These are phyloP conservation scores for Hippocampus kuda DNA, from an alignment of 2,797 vertebrate genomes.

Conservation along the genomic window DNA sequence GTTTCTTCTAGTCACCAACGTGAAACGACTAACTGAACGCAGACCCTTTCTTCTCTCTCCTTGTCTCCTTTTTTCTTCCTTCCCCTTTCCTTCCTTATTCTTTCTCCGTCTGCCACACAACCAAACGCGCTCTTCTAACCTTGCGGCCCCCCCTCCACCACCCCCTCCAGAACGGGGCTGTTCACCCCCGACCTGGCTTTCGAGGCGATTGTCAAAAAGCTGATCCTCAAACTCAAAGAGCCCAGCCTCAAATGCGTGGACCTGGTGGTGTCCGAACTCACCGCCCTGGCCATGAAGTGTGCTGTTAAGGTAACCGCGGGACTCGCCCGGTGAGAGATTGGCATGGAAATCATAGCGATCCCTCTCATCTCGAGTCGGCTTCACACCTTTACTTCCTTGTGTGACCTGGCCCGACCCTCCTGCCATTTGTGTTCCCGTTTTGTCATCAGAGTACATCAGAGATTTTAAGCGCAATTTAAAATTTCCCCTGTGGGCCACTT, in stretches of 20 bases:
- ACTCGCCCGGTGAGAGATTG: constrained; percentile 16
- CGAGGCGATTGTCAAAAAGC: constrained; percentile 90
- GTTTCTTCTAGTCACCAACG: constrained; percentile 33
- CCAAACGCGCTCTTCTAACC: constrained; percentile 36
- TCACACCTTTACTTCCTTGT: not conserved
- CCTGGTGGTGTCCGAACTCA: constrained; percentile 83
- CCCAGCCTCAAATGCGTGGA: constrained; percentile 89
- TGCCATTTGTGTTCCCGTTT: constrained; percentile 1
- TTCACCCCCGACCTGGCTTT: constrained; percentile 90
- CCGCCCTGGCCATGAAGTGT: constrained; percentile 83
- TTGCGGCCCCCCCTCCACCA: constrained; percentile 31
- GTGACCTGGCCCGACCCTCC: not conserved
- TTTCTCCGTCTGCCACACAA: constrained; percentile 19
- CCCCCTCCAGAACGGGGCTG: constrained; percentile 77
- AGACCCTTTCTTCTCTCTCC: constrained; percentile 37
- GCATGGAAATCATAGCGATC: constrained; percentile 15
- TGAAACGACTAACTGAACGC: constrained; percentile 62
- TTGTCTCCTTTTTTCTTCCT: constrained; percentile 19
- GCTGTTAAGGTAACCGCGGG: constrained; percentile 74
- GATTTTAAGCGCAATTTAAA: constrained; percentile 26
- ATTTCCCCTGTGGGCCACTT: constrained; percentile 16
- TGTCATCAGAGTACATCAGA: constrained; percentile 7
- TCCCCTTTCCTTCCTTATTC: constrained; percentile 19
- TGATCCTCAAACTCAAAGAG: constrained; percentile 87
- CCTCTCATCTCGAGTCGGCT: not conserved